Conservation (phyloP, 2,113 vertebrate genomes). For the Amphilophus citrinellus region DNA sequence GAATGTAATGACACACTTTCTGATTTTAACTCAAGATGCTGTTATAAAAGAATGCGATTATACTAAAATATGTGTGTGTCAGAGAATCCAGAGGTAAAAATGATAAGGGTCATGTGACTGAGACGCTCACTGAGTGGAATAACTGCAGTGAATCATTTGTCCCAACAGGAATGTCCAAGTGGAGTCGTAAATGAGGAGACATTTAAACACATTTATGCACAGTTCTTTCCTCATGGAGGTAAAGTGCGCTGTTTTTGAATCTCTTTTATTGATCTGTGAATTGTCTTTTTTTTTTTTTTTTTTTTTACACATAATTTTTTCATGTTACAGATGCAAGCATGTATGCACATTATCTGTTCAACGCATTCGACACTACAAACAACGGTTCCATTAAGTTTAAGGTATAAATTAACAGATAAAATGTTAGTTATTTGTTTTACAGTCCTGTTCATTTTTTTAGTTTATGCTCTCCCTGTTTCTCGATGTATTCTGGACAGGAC, state of each 20-base stretch:
- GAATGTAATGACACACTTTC: constrained; percentile 83
- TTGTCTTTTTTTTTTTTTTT: no score
- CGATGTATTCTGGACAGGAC: constrained; percentile 81
- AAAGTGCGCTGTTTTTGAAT: constrained; percentile 21
- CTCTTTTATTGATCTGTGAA: neutral
- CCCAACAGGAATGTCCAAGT: constrained; percentile 93
- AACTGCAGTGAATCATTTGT: neutral
- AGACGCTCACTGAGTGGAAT: rapidly evolving
- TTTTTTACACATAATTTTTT: neutral
- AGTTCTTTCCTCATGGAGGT: constrained; percentile 99
- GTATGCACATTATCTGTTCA: constrained; percentile 98
- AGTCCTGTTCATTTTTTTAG: neutral
- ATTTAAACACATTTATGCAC: constrained; percentile 98
- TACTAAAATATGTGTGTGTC: neutral
- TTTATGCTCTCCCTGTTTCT: neutral
- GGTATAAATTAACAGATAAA: constrained; percentile 77
- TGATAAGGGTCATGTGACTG: neutral
- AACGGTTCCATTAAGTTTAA: constrained; percentile 98
- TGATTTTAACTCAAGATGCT: neutral
- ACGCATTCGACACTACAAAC: constrained; percentile 93
- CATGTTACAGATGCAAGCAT: constrained; percentile 91
- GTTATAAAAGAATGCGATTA: neutral
- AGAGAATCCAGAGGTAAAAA: neutral
- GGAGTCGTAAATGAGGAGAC: constrained; percentile 97
- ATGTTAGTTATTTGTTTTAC: neutral